Conservation (phyloP, 2,113 vertebrate genomes). For the Lonchura striata region DNA sequence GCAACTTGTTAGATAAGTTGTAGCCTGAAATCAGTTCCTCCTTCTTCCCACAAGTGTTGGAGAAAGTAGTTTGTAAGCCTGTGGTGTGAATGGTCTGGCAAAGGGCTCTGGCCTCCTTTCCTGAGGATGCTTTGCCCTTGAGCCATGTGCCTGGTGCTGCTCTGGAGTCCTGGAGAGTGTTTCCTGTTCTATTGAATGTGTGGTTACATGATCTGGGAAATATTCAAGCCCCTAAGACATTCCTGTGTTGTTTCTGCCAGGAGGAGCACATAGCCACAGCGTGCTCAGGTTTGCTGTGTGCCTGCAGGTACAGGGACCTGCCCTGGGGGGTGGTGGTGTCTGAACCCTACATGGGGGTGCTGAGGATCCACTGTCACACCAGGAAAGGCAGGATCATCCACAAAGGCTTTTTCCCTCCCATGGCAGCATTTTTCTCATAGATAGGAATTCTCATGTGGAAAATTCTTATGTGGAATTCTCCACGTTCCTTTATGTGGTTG, state of each 20-base stretch:
- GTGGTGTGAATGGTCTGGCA: not conserved
- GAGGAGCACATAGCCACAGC: accelerated
- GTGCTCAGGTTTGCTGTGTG: not conserved
- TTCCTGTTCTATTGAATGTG: accelerated
- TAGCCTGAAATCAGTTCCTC: not conserved
- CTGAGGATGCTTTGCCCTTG: not conserved
- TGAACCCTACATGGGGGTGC: accelerated
- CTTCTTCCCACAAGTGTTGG: not conserved
- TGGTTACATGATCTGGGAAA: not conserved
- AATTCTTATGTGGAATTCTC: not conserved
- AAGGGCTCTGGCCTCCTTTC: not conserved
- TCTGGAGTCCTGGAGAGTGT: not conserved
- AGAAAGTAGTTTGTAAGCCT: not conserved
- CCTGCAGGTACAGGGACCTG: not conserved
- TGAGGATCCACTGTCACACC: not conserved
- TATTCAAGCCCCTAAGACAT: accelerated
- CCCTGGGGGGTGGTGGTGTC: not conserved
- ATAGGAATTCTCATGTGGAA: not conserved
- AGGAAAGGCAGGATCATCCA: not conserved
- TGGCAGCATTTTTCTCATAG: not conserved
- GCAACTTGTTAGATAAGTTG: not conserved
- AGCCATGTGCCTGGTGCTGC: not conserved
- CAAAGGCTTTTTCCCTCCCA: not conserved
- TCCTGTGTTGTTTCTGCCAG: accelerated
- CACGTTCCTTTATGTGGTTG: accelerated